Conservation (phyloP, 2,797 vertebrate genomes). For the Myotis planiceps region DNA sequence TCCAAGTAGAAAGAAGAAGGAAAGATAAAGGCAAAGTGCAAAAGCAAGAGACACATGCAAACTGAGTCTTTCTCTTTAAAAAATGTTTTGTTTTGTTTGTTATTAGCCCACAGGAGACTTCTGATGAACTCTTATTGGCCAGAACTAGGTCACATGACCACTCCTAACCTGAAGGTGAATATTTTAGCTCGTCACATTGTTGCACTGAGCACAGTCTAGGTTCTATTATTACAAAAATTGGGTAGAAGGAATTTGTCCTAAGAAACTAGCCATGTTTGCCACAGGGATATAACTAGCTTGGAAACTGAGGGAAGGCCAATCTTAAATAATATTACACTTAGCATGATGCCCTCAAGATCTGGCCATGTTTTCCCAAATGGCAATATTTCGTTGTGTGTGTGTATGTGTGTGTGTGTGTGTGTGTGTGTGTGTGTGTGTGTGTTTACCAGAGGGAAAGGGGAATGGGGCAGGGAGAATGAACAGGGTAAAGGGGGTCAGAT, state of each 20-base stretch:
- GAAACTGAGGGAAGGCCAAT: background rate
- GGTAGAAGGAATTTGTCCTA: background rate
- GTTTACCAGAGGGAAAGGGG: background rate
- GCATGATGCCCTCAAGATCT: background rate
- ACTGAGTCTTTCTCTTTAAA: background rate
- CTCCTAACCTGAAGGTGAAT: background rate
- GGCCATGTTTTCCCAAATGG: background rate
- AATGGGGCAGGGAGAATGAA: background rate
- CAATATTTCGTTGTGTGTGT: background rate
- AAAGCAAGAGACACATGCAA: background rate
- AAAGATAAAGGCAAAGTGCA: background rate
- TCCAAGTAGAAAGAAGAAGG: background rate
- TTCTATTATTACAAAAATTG: background rate
- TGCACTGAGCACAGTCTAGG: background rate
- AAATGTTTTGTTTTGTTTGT: background rate
- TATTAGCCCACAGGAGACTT: background rate
- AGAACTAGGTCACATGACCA: background rate
- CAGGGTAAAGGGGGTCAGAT: background rate
- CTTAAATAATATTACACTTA: background rate
- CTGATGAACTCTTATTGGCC: background rate
- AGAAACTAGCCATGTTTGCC: background rate
- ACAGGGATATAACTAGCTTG: background rate
- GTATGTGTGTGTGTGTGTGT: background rate
- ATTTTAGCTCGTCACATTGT: background rate
- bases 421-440: background rate